Evolutionary conservation across 2,797 vertebrate species (phyloP), one percentile per base, ranked within the genome.

Genomic region (Liparis tanakae): DNA sequence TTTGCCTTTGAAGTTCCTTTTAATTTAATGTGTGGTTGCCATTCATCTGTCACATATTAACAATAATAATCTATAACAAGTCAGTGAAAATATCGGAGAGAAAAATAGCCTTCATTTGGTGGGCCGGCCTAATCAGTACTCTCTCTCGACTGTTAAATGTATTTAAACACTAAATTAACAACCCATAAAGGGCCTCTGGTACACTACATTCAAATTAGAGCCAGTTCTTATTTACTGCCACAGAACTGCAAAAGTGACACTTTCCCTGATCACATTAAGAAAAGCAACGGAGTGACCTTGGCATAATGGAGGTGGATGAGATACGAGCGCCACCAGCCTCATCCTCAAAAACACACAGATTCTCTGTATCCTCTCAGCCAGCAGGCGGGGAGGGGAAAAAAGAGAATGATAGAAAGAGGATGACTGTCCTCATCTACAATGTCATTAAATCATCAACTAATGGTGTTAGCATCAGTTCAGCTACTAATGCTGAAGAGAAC

Each of bases 121-220:
- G 85, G 85, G 85, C 86, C 33, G 39, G 83, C 78, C 85, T 92
- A 91, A 92, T 93, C 91, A 93, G 90, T 87, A 87, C 90, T 86
- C 84, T 90, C 92, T 91, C 91, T 92, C 92, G 92, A 93, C 91
- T 93, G 92, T 93, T 94, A 92, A 93, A 94, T 93, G 89, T 94
- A 93, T 93, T 93, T 93, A 92, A 93, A 94, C 90, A 92, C 90
- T 89, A 92, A 94, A 93, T 92, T 93, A 94, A 94, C 92, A 93
- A 90, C 91, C 92, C 92, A 92, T 94, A 93, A 94, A 94, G 91
- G 92, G 91, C 90, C 92, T 91, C 87, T 88, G 91, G 87, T 92
- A 91, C 90, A 91, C 90, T 91, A 91, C 91, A 91, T 93, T 93
- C 87, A 93, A 93, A 94, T 93, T 92, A 93, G 91, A 91, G 87